Evolutionary conservation across 35 echinoderm and acorn worm species (phyloP), one percentile per base, ranked within the genome.

Genomic region (Apostichopus californicus): DNA sequence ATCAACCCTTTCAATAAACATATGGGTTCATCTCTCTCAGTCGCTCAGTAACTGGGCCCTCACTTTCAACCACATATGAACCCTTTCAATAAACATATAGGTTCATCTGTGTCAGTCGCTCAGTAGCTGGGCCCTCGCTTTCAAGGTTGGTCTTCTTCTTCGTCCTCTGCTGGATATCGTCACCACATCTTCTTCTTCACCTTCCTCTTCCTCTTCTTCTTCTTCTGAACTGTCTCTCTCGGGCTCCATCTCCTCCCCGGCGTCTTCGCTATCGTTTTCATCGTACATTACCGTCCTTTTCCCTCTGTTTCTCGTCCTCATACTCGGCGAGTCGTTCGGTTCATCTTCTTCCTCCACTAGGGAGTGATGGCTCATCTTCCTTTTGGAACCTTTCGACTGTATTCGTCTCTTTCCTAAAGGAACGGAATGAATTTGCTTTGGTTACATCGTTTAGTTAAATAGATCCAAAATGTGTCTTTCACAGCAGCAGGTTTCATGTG

Each of bases 161-260:
- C 97, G 56, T 4, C 97, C 97, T 21, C 97, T 75, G 80, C 97
- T 99, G 8, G 97, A 99, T 28, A 99, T 90, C 18, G 91, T 92
- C 1, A 86, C 57, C 22, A 92, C 81, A 52, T 94, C 90, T 56
- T 98, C 96, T 21, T 87, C 91, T 8, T 25, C 57, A 34, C 28
- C 28, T 34, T 34, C 28, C 6, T 25, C 57, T 9, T 92, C 77
- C 9, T 56, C 59, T 10, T 92, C 87, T 1, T 34, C 28, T 1
- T 34, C 28, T 34, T 34, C 28, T 9, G 81, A 66, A 34, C 77
- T 78, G 13, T 92, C 90, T 5, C 82, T 93, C 23, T 96, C 93
- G 9, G 93, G 93, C 9, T 77, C 92, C 53, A 81, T 68, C 56
- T 99, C 93, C 6, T 93, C 14, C 80, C 96, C 84, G 92, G 91